phyloP scores from a whole-genome alignment of 2,888 invertebrate genomes.

The Netelia fuscicornis region DNA sequence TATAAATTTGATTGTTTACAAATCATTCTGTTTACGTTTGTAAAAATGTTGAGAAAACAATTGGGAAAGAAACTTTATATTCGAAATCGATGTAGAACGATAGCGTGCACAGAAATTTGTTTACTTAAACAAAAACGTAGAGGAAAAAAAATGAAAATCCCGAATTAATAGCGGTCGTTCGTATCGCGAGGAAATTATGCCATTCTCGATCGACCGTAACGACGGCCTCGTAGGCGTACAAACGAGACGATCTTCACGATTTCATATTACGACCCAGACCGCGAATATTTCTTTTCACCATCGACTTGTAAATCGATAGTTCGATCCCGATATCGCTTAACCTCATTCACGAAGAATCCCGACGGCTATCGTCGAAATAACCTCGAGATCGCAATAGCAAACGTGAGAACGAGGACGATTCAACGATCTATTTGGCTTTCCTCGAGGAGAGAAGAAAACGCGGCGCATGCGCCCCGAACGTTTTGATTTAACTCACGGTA shows the following conservation, averaged over 20 bases:
- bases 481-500: slow-evolving; percentile 44
- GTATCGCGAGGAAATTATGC: background rate
- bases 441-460: slow-evolving; percentile 16
- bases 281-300: slow-evolving; percentile 44
- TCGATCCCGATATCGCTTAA: slow-evolving; percentile 49
- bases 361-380: slow-evolving; percentile 9
- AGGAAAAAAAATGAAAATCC: too few species aligned
- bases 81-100: too few species aligned
- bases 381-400: slow-evolving; percentile 19
- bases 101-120: too few species aligned
- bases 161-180: too few species aligned
- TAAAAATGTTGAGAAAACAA: too few species aligned
- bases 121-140: too few species aligned
- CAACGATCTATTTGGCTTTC: slow-evolving; percentile 49
- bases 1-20: too few species aligned
- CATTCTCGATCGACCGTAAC: background rate
- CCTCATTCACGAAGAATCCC: slow-evolving; percentile 57
- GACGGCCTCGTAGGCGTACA: background rate
- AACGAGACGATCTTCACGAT: slow-evolving; percentile 24
- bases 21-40: too few species aligned
- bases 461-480: slow-evolving; percentile 4
- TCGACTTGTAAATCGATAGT: slow-evolving; percentile 35
- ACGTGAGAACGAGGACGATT: slow-evolving; percentile 64
- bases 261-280: slow-evolving; percentile 30
- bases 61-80: too few species aligned